Conservation (phyloP, 92 coral and sea anemone genomes). For the Epizoanthus illoricatus region DNA sequence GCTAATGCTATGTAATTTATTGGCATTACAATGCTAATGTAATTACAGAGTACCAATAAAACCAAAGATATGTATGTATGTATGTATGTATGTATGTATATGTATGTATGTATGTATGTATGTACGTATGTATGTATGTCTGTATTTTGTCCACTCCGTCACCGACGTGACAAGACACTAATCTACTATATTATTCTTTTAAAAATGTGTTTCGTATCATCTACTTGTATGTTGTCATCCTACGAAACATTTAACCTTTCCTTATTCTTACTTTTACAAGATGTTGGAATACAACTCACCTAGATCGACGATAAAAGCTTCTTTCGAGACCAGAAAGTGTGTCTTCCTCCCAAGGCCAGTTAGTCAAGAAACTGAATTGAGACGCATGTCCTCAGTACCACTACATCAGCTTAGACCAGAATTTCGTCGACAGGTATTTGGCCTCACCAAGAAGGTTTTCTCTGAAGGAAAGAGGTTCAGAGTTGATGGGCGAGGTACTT, state of each 20-base stretch:
- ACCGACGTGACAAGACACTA: no score
- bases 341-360: conserved; percentile 23
- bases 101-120: no score
- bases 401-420: not conserved
- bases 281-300: conserved; percentile 12
- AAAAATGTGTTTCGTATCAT: not conserved
- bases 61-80: no score
- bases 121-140: no score
- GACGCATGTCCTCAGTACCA: not conserved
- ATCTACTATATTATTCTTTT: not conserved
- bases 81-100: no score
- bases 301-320: conserved; percentile 16
- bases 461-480: conserved; percentile 26
- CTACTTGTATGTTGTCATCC: not conserved
- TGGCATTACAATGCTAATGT: no score
- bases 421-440: not conserved
- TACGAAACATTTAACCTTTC: not conserved
- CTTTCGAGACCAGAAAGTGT: conserved; percentile 26
- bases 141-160: no score
- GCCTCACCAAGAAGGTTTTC: not conserved
- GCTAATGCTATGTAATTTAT: no score
- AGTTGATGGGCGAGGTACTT: conserved; percentile 8
- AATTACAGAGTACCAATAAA: no score
- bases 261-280: not conserved
- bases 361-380: conserved; percentile 7